Evolutionary conservation across 2,888 invertebrate species (phyloP).

Genomic region (Napeogenes inachia): DNA sequence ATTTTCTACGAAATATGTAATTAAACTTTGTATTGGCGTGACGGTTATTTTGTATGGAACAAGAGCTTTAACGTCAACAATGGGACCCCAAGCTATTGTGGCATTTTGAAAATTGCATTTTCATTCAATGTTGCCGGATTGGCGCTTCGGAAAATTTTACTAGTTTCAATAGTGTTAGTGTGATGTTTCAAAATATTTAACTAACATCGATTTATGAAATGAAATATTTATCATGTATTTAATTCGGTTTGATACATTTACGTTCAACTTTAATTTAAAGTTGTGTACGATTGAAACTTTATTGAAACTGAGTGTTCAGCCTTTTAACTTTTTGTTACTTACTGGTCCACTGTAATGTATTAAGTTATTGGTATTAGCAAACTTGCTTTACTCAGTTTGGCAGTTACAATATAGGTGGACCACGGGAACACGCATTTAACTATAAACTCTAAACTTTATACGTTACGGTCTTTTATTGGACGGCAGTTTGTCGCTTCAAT

Average conservation of each 20-base stretch:
- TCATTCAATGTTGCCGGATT: slow-evolving; percentile 28
- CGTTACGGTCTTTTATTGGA: slow-evolving; percentile 15
- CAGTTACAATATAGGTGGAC: slow-evolving; percentile 29
- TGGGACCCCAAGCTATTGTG: slow-evolving; percentile 31
- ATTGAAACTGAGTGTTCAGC: slow-evolving; percentile 28
- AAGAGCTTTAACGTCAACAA: slow-evolving; percentile 32
- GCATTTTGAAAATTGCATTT: slow-evolving; percentile 35
- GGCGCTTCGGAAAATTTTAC: slow-evolving; percentile 28
- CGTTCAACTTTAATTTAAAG: slow-evolving; percentile 1
- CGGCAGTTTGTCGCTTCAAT: slow-evolving; percentile 7
- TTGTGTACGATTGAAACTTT: slow-evolving; percentile 15
- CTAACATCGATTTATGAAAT: too few relatives aligned
- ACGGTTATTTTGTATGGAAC: slow-evolving; percentile 26
- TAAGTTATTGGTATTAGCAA: slow-evolving; percentile 34
- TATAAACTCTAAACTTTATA: slow-evolving; percentile 22
- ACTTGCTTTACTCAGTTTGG: slow-evolving; percentile 31
- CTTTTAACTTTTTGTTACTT: slow-evolving; percentile 31
- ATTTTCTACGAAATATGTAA: slow-evolving; percentile 35
- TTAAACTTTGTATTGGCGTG: slow-evolving; percentile 33
- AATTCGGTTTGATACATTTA: background rate
- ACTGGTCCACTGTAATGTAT: slow-evolving; percentile 32
- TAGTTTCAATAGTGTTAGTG: slow-evolving; percentile 20
- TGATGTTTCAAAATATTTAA: slow-evolving; percentile 1
- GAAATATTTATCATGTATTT: too few relatives aligned
- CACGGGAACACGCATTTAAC: slow-evolving; percentile 12